Conservation (phyloP, 2,888 invertebrate species). For the Teleiodes luculella region DNA sequence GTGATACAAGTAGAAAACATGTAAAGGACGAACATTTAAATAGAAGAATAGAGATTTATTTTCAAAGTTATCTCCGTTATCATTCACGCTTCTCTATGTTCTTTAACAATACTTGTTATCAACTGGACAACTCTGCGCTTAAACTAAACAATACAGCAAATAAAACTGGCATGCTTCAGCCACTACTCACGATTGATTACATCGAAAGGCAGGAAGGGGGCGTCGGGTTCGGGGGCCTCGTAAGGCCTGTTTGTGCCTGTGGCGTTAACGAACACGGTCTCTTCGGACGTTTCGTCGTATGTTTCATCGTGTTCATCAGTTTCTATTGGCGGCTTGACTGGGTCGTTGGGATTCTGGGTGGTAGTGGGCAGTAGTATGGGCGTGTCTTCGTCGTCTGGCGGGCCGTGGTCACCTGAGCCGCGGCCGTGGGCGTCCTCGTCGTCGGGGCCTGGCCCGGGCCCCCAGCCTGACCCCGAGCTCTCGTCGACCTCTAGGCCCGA, state of each 20-base stretch:
- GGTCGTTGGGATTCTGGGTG: conserved; percentile 16
- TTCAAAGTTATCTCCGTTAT: too few species aligned
- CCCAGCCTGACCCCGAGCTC: conserved; percentile 92
- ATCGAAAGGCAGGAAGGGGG: conserved; percentile 41
- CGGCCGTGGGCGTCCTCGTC: conserved; percentile 81
- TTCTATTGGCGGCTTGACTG: too few species aligned
- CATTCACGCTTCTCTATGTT: too few species aligned
- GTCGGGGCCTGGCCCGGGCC: conserved; percentile 82
- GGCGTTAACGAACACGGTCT: conserved; percentile 29
- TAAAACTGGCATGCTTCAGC: conserved; percentile 73
- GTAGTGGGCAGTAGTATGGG: conserved; percentile 23
- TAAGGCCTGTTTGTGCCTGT: conserved; percentile 7
- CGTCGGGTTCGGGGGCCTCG: conserved; percentile 7
- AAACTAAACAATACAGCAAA: conserved; percentile 54
- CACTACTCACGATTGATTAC: conserved; percentile 74
- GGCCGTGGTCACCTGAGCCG: conserved; percentile 65
- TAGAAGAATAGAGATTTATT: too few species aligned
- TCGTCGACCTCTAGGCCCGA: conserved; percentile 88
- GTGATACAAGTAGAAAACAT: too few species aligned
- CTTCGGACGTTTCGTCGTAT: conserved; percentile 17
- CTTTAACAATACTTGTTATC: too few species aligned
- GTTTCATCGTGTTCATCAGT: too few species aligned
- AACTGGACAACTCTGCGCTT: conserved; percentile 25
- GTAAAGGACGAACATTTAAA: too few species aligned
- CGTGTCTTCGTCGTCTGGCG: conserved; percentile 67